These are phyloP conservation scores for Phainopepla nitens DNA, from an alignment of 2,113 vertebrate species.

Conservation along the genomic window DNA sequence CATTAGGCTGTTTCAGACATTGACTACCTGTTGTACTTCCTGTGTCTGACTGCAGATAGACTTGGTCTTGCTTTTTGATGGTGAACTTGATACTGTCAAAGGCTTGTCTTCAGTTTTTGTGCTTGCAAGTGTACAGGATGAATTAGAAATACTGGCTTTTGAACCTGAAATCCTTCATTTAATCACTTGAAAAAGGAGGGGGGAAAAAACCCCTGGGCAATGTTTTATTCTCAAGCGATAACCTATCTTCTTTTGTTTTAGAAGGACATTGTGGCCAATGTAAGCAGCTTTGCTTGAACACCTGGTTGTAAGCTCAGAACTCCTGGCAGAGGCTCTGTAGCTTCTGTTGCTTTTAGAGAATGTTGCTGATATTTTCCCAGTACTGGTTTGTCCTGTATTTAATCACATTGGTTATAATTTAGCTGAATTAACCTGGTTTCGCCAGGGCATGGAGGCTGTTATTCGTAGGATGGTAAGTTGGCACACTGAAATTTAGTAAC, in stretches of 20 bases:
- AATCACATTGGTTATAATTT: not conserved
- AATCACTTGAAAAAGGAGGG: not conserved
- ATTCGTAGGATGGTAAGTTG: not conserved
- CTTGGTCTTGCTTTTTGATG: not conserved
- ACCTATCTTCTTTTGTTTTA: not conserved
- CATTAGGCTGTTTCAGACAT: not conserved
- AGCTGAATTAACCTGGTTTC: not conserved
- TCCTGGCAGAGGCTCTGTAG: not conserved
- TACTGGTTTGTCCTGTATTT: not conserved
- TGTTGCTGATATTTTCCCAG: not conserved
- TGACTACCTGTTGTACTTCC: not conserved
- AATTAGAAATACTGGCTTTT: not conserved
- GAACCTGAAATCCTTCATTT: conserved; percentile 14
- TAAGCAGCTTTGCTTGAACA: not conserved
- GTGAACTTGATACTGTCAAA: not conserved
- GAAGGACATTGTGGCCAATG: not conserved
- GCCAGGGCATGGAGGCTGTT: not conserved
- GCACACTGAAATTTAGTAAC: not conserved
- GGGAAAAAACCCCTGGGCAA: not conserved
- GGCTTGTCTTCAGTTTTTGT: not conserved
- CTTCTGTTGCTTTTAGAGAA: not conserved
- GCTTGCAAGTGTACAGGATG: not conserved
- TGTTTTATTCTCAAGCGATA: not conserved
- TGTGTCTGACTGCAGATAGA: not conserved
- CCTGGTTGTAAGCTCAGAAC: not conserved